Evolutionary conservation across 2,888 invertebrate genomes (phyloP), one percentile per base, ranked within the genome.

Genomic region (Acronicta aceris): DNA sequence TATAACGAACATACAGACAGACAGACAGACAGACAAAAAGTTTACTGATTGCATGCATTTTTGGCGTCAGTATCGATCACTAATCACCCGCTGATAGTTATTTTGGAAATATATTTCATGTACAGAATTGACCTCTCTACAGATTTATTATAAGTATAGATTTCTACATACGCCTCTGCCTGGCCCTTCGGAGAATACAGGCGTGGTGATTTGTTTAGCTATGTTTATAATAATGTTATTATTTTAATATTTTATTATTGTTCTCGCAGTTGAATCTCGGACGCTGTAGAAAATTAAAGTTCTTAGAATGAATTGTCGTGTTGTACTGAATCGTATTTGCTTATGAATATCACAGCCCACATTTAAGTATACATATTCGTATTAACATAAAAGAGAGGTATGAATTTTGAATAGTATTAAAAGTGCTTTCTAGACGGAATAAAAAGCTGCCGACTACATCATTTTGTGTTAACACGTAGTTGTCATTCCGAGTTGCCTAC

Each of bases 401-500:
- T 52, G 56, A 76, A 68, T 69, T 76, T 59, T 58, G 57, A 63
- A 63, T 58, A 66, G 15, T 58, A 50, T 62, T 64, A 66, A 66
- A 73, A 64, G 47, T 59, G 59, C 27, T 63, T 64, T 68, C 51
- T 33, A 54, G 10, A 56, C 33, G 63, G 71, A 81, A 80, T 76
- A 76, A 74, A 76, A 74, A 67, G 67, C 67, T 63, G 79, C 74
- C 64, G 71, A 75, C 70, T 76, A 71, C 71, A 81, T 72, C 71
- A 81, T 81, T 82, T 79, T 82, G 75, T 76, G 82, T 78, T 81
- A 82, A 84, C 89, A 87, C 86, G 87, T 88, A 89, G 81, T 88
- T 86, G 88, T 89, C 88, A 89, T 91, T 90, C 88, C 81, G 87
- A 88, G 89, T 88, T 79, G 81, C 78, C 81, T 84, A 85, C 87